Base-by-base conservation (phyloP, 23 tunicate species). In the Ascidia mentula region DNA sequence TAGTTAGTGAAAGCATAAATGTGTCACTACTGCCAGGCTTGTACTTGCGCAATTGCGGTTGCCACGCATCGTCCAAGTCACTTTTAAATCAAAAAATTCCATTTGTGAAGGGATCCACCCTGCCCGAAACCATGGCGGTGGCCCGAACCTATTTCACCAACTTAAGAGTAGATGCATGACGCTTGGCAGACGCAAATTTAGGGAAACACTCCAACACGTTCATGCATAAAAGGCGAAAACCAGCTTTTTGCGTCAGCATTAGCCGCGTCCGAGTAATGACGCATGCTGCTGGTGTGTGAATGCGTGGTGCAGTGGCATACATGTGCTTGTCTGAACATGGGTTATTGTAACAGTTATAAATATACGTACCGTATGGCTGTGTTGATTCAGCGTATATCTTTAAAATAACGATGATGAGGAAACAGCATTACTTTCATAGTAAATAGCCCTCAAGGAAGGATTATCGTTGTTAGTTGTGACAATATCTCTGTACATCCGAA, bases 261-360 rank as follows among this genome's bases (percentile, higher is more conserved):
- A n/a, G n/a, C n/a, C n/a, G n/a, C n/a, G n/a, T 20, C 24, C 65
- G 24, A 53, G 65, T 3, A 6, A 6, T 53, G 65, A 53, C 65
- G 65, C 65, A 53, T 53, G 65, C 24, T 53, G 65, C 65, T 3
- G n/a, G n/a, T n/a, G n/a, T n/a, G n/a, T n/a, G n/a, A n/a, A 3
- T 53, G 13, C 65, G 65, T 53, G 24, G 65, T 28, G 24, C 22
- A 20, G 24, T 53, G 24, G 24, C 65, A 20, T 28, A 53, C 65
- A 53, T 53, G 65, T 53, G 65, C 24, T 53, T 9, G 65, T 20
- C 65, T 53, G 65, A 53, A 53, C 65, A 53, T 20, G 65, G 65
- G 24, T 53, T 53, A n/a, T n/a, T n/a, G n/a, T n/a, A n/a, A n/a
- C n/a, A 20, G 65, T 28, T 5, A 20, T 9, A 53, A 9, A 5